Evolutionary conservation across 2,113 vertebrate species (phyloP).

Genomic region (Mionectes macconnelli): DNA sequence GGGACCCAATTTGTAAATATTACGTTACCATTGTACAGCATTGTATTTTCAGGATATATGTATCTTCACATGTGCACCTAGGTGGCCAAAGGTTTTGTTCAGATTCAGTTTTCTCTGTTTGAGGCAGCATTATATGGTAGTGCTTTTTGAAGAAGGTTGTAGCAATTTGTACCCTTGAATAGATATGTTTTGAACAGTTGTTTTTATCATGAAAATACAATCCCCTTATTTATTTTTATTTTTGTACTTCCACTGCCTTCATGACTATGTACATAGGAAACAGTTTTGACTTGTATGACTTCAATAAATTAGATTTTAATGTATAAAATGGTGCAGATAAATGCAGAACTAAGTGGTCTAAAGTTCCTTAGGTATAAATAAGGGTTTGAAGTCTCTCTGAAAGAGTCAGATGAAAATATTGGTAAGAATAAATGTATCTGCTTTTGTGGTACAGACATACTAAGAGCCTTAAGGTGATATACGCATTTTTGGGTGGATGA

Average conservation of each 20-base stretch:
- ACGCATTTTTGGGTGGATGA: neutral
- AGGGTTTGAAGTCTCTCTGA: neutral
- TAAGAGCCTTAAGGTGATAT: neutral
- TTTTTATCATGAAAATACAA: neutral
- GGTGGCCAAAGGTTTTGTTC: neutral
- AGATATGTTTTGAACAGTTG: neutral
- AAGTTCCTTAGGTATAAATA: neutral
- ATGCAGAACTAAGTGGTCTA: neutral
- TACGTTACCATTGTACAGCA: neutral
- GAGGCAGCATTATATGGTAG: neutral
- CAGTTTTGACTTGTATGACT: neutral
- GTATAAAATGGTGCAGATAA: neutral
- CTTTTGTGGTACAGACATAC: neutral
- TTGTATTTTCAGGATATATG: neutral
- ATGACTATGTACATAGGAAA: neutral
- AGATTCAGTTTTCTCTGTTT: neutral
- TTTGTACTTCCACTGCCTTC: neutral
- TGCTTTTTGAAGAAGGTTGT: neutral
- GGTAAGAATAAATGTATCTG: neutral
- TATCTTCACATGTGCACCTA: neutral
- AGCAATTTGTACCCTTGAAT: neutral
- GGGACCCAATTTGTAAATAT: neutral
- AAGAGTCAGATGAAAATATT: neutral
- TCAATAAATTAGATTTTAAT: neutral
- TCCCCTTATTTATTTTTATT: neutral